phyloP scores from a whole-genome alignment of 2,888 invertebrate genomes.

The Cataglyphis rosenhaueri region DNA sequence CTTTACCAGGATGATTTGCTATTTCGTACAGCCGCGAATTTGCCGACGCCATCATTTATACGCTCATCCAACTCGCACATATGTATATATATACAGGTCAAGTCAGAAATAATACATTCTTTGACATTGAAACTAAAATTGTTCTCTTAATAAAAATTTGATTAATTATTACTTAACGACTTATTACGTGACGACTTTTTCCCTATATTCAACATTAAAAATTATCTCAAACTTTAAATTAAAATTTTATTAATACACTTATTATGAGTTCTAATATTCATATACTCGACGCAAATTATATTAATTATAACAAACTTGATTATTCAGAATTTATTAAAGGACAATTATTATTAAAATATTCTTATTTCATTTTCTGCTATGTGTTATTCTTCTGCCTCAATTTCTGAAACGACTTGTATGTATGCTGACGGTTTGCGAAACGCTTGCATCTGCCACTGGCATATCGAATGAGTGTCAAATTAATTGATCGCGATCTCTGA shows the following conservation, averaged over 20 bases:
- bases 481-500: slow-evolving; percentile 75
- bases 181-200: neutral
- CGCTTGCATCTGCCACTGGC: slow-evolving; percentile 73
- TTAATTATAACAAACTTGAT: neutral
- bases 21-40: slow-evolving; percentile 72
- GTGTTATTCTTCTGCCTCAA: neutral
- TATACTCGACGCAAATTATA: neutral
- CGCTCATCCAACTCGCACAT: slow-evolving; percentile 34
- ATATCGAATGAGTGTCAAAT: slow-evolving; percentile 75
- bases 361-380: neutral
- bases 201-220: neutral
- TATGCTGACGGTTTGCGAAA: neutral
- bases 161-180: neutral
- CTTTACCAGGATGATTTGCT: slow-evolving; percentile 79
- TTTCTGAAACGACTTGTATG: neutral
- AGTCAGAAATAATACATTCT: slow-evolving; percentile 11
- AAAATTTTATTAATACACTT: neutral
- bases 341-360: neutral
- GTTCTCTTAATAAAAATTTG: neutral
- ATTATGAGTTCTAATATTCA: neutral
- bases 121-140: neutral
- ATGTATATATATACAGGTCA: neutral
- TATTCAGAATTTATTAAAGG: neutral
- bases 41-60: slow-evolving; percentile 41
- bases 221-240: neutral